Base-by-base conservation (phyloP, 1,140 invertebrate genomes). In the Dufourea novaeangliae region DNA sequence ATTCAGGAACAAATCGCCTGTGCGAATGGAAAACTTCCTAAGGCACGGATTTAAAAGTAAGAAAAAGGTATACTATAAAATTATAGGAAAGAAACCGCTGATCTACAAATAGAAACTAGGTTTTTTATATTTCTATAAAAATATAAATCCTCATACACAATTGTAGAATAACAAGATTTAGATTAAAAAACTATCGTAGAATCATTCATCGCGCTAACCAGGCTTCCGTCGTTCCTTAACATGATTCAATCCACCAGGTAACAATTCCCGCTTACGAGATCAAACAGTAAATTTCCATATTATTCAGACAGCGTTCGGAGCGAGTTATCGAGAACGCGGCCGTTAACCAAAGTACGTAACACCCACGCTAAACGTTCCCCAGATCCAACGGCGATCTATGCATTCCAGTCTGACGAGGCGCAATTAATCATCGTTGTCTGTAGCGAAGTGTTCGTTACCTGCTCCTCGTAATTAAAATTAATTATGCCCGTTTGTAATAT, bases 381-480 rank as follows among this genome's bases (percentile, higher is more conserved):
- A 12, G 73, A 76, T 61, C 41, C 70, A 54, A 17, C 8, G 29
- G 32, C 52, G 52, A 76, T 76, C 73, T 76, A 76, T 61, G 64
- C 66, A 27, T 59, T 67, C n/a, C 62, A 39, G 54, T 41, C 37
- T 52, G 75, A 71, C 82, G 50, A 74, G 50, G 68, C 57, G 39
- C 70, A 78, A 83, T 84, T 84, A 84, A 84, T 84, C 82, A 84
- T 39, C 54, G 80, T 68, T 67, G 74, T 72, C 72, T 78, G 71
- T 70, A 67, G 41, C 62, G 63, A 54, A 83, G 71, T 81, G 79
- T 69, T 81, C 83, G 70, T 78, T 85, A 85, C 75, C 61, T 75
- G 83, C 68, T 64, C 81, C 82, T 62, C 59, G 67, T 84, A 85
- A 85, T 85, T 85, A 82, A 85, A 84, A 85, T 85, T 85, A 84